phyloP scores from a whole-genome alignment of 2,113 vertebrate genomes.

The Erythrolamprus reginae region DNA sequence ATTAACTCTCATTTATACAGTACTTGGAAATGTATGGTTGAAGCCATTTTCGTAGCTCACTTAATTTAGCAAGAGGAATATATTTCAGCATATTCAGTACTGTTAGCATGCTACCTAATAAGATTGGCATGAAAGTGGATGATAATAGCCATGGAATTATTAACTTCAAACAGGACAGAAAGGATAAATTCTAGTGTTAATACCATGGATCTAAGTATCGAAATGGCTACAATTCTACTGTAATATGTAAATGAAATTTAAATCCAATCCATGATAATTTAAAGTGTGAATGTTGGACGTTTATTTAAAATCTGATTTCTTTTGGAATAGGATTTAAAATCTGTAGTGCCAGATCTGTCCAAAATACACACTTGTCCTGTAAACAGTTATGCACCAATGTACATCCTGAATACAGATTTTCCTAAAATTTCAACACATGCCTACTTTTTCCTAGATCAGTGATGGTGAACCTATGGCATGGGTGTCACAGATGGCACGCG shows the following conservation, averaged over 20 bases:
- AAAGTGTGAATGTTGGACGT: neutral
- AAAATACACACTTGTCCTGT: neutral
- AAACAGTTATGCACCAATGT: neutral
- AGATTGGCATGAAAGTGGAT: neutral
- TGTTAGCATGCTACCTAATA: neutral
- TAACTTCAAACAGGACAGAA: neutral
- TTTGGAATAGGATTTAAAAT: neutral
- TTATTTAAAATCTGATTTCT: neutral
- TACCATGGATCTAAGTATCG: neutral
- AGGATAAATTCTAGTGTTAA: neutral
- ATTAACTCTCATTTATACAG: neutral
- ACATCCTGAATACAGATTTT: neutral
- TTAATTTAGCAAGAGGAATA: neutral
- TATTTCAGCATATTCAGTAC: neutral
- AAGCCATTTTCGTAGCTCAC: neutral
- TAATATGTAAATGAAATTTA: neutral
- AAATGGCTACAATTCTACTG: neutral
- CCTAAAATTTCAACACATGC: neutral
- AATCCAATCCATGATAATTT: constrained; percentile 24
- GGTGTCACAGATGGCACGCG: too few relatives aligned
- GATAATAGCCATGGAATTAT: neutral
- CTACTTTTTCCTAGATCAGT: too few relatives aligned
- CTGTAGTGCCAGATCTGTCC: neutral
- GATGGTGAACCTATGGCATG: too few relatives aligned
- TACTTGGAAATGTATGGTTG: neutral